Percentiles rank a stretch among this genome's conserved stretches.
Evolutionary conservation across 2,113 vertebrate species (phyloP).

Genomic region (Campylomormyrus tamandua): DNA sequence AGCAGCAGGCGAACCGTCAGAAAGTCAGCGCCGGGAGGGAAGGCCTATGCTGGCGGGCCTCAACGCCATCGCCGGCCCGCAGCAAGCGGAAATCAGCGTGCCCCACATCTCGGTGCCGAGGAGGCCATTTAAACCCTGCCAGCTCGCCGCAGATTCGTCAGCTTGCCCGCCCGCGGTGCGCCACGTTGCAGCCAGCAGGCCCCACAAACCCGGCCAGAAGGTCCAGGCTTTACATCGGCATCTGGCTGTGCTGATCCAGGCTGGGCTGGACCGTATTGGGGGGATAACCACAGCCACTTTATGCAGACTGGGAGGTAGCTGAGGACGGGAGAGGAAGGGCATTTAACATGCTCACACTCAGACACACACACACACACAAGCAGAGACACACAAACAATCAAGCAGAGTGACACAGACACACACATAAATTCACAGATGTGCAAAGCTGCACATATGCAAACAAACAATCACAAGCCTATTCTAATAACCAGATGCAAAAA

Average conservation of each 20-base stretch:
- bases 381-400: neutral
- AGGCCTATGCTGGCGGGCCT: neutral
- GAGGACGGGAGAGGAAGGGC: neutral
- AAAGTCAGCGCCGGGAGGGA: neutral
- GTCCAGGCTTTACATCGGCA: slow-evolving; percentile 21
- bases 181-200: slow-evolving; percentile 24
- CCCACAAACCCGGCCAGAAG: slow-evolving; percentile 8
- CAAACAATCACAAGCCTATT: neutral
- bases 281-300: neutral
- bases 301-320: neutral
- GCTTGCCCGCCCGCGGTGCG: slow-evolving; percentile 1
- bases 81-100: slow-evolving; percentile 22
- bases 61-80: slow-evolving; percentile 21
- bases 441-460: neutral
- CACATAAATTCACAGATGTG: neutral
- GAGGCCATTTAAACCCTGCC: slow-evolving; percentile 14
- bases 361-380: neutral
- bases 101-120: slow-evolving; percentile 8
- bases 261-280: slow-evolving; percentile 12
- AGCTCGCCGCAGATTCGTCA: neutral
- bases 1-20: neutral
- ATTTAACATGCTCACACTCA: neutral
- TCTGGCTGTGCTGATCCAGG: slow-evolving; percentile 6
- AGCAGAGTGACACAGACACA: neutral
- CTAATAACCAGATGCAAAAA: neutral